A percentile compares a stretch with the other conserved stretches of the same genome.
Conservation (phyloP, 2,797 vertebrate genomes). For the Valencia hispanica region DNA sequence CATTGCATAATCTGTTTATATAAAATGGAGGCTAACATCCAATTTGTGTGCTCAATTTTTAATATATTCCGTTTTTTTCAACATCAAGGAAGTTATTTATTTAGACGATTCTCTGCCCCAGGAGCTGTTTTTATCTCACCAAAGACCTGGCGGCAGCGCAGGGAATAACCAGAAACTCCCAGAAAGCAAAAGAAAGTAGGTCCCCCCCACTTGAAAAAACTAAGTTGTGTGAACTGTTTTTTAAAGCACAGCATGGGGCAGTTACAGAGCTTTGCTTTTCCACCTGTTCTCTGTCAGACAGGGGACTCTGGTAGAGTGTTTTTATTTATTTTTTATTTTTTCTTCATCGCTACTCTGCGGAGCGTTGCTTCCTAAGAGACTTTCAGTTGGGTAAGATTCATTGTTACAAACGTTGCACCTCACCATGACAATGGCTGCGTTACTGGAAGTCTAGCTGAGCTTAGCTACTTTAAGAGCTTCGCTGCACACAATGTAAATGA, state of each 20-base stretch:
- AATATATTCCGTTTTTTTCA: constrained; percentile 52
- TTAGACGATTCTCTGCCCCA: constrained; percentile 55
- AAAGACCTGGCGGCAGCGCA: constrained; percentile 47
- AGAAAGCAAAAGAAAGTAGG: constrained; percentile 65
- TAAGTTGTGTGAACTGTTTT: constrained; percentile 71
- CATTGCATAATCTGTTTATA: background rate
- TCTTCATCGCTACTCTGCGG: constrained; percentile 30
- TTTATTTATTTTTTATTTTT: constrained; percentile 47
- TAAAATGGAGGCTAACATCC: constrained; percentile 10
- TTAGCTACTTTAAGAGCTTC: constrained; percentile 39
- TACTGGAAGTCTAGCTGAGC: constrained; percentile 42
- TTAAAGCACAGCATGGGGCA: constrained; percentile 73
- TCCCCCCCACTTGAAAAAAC: constrained; percentile 65
- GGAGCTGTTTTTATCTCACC: constrained; percentile 51
- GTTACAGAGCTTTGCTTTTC: constrained; percentile 57
- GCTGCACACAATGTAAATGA: constrained; percentile 54
- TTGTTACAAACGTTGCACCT: constrained; percentile 43
- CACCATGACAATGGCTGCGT: constrained; percentile 31
- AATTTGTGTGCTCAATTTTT: constrained; percentile 20
- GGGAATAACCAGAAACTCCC: constrained; percentile 62
- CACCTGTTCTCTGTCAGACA: constrained; percentile 66
- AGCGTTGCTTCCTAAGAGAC: constrained; percentile 44
- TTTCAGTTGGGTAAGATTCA: constrained; percentile 39
- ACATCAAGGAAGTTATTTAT: constrained; percentile 63
- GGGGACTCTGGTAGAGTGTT: constrained; percentile 35